Percentiles rank a stretch among this genome's conserved stretches.
phyloP scores from a whole-genome alignment of 30 jellyfish, hydroid and myxozoan genomes.

The Aurelia sp. region DNA sequence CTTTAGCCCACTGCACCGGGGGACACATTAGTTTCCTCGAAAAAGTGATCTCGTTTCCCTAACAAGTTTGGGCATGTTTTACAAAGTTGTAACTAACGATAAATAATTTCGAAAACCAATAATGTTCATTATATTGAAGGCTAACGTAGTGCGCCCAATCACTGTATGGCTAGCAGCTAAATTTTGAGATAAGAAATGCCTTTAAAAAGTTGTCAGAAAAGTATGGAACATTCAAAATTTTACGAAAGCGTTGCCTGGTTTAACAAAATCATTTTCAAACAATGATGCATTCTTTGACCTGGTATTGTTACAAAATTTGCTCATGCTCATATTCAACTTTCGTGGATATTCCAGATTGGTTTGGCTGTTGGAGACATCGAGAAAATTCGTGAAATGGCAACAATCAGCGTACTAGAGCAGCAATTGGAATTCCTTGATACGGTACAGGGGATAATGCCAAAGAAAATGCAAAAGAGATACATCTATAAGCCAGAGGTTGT shows the following conservation, averaged over 20 bases:
- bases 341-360: slow-evolving; percentile 47
- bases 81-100: background rate
- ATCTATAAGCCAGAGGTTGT: slow-evolving; percentile 16
- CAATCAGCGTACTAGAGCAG: slow-evolving; percentile 50
- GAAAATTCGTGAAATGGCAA: slow-evolving; percentile 51
- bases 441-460: slow-evolving; percentile 42
- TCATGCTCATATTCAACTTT: background rate
- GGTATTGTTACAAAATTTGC: background rate
- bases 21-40: too few species aligned
- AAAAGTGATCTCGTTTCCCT: too few species aligned
- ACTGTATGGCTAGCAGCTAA: too few species aligned
- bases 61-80: too few species aligned
- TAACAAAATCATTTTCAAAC: background rate
- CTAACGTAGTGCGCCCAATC: too few species aligned
- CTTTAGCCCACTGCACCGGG: too few species aligned
- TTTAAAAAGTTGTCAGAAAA: too few species aligned
- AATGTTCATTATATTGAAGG: too few species aligned
- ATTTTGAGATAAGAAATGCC: too few species aligned
- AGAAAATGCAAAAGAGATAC: slow-evolving; percentile 17
- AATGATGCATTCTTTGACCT: background rate
- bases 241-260: too few species aligned
- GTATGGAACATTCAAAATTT: too few species aligned
- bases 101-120: background rate
- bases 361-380: slow-evolving; percentile 77
- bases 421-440: slow-evolving; percentile 50